These are phyloP conservation scores for Adineta ricciae DNA, from an alignment of 2,888 invertebrate genomes.

Conservation along the genomic window DNA sequence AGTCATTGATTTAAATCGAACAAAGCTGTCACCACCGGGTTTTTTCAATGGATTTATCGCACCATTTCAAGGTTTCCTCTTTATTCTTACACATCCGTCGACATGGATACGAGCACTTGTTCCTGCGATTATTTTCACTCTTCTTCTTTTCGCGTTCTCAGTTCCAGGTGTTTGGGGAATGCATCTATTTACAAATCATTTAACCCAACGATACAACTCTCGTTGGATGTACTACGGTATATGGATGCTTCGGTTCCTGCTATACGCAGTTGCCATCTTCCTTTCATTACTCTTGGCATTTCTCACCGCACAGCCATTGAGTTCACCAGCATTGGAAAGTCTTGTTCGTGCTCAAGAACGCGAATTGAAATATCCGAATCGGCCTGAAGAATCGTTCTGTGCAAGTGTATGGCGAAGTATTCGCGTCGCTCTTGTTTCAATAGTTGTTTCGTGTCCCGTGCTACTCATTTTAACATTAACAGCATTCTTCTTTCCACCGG, in stretches of 20 bases:
- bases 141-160: not conserved
- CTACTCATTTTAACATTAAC: not conserved
- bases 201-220: not conserved
- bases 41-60: not conserved
- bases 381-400: not conserved
- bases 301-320: not conserved
- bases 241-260: not conserved
- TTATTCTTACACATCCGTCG: not conserved
- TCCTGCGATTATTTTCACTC: not conserved
- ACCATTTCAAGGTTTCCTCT: not conserved
- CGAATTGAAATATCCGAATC: not conserved
- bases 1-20: too few species aligned
- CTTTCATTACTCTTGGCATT: not conserved
- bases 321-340: not conserved
- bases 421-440: not conserved
- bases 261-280: not conserved
- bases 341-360: not conserved
- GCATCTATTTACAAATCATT: not conserved
- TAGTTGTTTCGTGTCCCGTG: not conserved
- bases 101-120: not conserved
- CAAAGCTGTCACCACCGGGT: not conserved
- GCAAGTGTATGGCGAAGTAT: not conserved
- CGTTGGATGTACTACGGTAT: not conserved
- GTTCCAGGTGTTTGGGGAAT: not conserved
- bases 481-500: not conserved